Base-by-base conservation (phyloP, 2,113 vertebrate species). In the Pseudois nayaur region DNA sequence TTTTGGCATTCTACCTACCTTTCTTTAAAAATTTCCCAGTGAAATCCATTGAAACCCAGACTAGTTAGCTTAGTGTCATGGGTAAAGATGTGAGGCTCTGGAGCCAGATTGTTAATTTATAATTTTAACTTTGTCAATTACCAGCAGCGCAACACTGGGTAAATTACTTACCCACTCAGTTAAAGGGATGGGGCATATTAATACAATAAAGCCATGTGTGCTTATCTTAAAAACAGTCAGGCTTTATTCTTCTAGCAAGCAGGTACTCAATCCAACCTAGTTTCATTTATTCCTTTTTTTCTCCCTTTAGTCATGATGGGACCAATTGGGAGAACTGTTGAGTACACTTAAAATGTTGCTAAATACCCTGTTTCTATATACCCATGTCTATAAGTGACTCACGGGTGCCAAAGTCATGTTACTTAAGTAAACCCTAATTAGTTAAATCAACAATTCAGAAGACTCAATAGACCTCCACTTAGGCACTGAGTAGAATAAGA, bases 401-500 rank as follows among this genome's bases (percentile, higher is more conserved):
- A 23, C 57, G 36, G 23, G 79, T 74, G 4, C 19, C 43, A 59
- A 84, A 83, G 57, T 86, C 59, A 15, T 91, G 16, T 87, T 57
- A 27, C 50, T 89, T 93, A 94, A 94, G 54, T 84, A 89, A 96
- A 97, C 33, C 19, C 31, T 90, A 87, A 95, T 96, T 93, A 95
- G n/a, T 90, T 93, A 83, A 91, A 76, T 96, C 94, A 93, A 95
- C 50, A 97, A 40, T 57, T 88, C 91, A 50, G 52, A 90, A 59
- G 62, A 84, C 57, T 93, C 62, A 60, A 13, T n/a, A 78, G 48
- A 91, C 62, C 21, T 59, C 25, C 43, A 89, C 31, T 82, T 52
- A 87, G 45, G 48, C 45, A 83, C 14, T 83, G 83, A 97, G n/a
- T 67, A 83, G 83, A 86, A 29, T 45, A 29, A 55, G n/a, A 91